Conservation (phyloP, 1,140 invertebrate genomes). For the Contarinia nasturtii region DNA sequence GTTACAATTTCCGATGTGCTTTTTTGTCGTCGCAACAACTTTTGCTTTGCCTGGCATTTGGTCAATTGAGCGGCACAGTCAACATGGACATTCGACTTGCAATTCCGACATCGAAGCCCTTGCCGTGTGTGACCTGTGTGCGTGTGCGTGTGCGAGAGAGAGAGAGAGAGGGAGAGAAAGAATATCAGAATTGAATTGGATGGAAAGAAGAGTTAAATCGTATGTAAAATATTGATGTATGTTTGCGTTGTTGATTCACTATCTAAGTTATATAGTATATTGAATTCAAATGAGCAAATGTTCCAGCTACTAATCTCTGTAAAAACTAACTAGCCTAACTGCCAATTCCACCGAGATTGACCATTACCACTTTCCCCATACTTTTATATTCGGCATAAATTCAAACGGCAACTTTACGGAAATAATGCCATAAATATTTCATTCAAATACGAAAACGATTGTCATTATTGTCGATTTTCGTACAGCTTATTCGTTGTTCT, state of each 20-base stretch:
- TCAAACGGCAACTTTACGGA: not conserved
- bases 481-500: too few relatives aligned
- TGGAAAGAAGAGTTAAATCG: too few relatives aligned
- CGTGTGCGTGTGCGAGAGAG: too few relatives aligned
- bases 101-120: constrained; percentile 71
- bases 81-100: constrained; percentile 79
- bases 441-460: too few relatives aligned
- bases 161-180: constrained; percentile 6
- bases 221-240: not conserved
- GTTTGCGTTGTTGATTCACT: not conserved
- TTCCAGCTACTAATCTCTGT: too few relatives aligned
- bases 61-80: constrained; percentile 68
- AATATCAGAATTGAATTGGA: not conserved
- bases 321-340: too few relatives aligned
- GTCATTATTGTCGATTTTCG: too few relatives aligned
- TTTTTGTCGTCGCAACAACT: constrained; percentile 67
- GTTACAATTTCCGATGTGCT: constrained; percentile 55
- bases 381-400: not conserved
- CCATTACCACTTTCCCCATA: too few relatives aligned
- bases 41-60: constrained; percentile 64
- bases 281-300: too few relatives aligned
- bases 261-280: too few relatives aligned
- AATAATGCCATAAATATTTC: too few relatives aligned
- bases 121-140: constrained; percentile 74
- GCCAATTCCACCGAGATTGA: too few relatives aligned